Evolutionary conservation across 92 coral and sea anemone genomes (phyloP), one percentile per base, ranked within the genome.

Genomic region (Anthopleura xanthogrammica): DNA sequence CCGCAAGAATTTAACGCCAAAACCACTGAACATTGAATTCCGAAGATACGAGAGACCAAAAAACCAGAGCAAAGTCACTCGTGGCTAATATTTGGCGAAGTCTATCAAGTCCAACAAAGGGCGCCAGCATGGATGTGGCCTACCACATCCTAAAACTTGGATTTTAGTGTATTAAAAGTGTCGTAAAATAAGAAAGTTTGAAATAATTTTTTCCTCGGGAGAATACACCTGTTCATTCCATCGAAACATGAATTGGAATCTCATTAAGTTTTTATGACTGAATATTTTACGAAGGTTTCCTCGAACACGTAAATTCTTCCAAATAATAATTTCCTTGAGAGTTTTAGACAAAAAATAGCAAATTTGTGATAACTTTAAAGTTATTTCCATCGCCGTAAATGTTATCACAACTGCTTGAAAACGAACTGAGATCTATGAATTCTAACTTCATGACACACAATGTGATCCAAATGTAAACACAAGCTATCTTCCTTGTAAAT

Each of bases 251-350:
- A 82, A 72, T 82, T 72, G 55, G 3, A 73, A 82, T 39, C 54
- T 70, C 85, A 82, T 82, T 82, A 82, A 82, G 42, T 20, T 73
- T 82, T 82, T 46, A 82, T 82, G 85, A 0, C 16, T 23, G 41
- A 68, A 68, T 68, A 68, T 68, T 68, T 68, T 29, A 68, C 40
- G 29, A 68, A 11, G 42, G 74, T 13, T n/a, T 29, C 29, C 10
- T 68, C 50, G 9, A 46, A 46, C 50, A 46, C 50, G 50, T 46
- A 46, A 5, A 43, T 4, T 22, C 12, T 19, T 62, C 3, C 13
- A 5, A 62, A 11, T 29, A 29, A 29, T 29, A 29, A 29, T 29
- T 29, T 29, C 3, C 11, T 54, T 54, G 36, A 62, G 70, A 62
- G 36, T 62, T 62, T 20, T 20, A 60, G 36, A 62, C 70, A 11